Percentiles rank a stretch among this genome's conserved stretches.
Evolutionary conservation across 2,113 vertebrate genomes (phyloP).

Genomic region (Puffinus mauretanicus): DNA sequence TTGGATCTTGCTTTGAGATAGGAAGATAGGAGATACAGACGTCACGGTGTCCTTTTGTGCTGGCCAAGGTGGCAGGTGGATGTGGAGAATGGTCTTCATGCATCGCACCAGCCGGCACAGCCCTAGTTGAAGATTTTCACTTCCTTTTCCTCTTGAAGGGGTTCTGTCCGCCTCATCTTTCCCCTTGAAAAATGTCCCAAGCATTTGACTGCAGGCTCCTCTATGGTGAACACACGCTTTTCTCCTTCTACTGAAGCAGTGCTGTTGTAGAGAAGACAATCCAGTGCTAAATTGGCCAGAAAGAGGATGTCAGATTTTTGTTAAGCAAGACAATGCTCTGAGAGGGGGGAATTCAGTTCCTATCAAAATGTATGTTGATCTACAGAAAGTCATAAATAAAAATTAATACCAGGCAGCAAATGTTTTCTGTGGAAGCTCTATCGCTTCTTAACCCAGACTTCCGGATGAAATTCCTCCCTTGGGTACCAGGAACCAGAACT

Average conservation of each 20-base stretch:
- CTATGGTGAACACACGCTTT: neutral
- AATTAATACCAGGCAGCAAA: neutral
- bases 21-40: neutral
- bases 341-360: neutral
- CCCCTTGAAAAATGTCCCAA: neutral
- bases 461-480: neutral
- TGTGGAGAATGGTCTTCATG: neutral
- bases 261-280: neutral
- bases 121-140: neutral
- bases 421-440: neutral
- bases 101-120: neutral
- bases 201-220: neutral
- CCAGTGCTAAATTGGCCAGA: neutral
- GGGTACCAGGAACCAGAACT: neutral
- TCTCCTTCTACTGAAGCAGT: neutral
- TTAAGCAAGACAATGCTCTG: neutral
- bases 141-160: neutral
- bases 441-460: neutral
- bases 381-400: neutral
- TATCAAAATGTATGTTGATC: neutral
- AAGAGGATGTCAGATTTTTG: neutral
- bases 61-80: neutral
- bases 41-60: neutral
- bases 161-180: neutral
- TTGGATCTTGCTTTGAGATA: neutral